Evolutionary conservation across 2,113 vertebrate genomes (phyloP).

Genomic region (Tichodroma muraria): DNA sequence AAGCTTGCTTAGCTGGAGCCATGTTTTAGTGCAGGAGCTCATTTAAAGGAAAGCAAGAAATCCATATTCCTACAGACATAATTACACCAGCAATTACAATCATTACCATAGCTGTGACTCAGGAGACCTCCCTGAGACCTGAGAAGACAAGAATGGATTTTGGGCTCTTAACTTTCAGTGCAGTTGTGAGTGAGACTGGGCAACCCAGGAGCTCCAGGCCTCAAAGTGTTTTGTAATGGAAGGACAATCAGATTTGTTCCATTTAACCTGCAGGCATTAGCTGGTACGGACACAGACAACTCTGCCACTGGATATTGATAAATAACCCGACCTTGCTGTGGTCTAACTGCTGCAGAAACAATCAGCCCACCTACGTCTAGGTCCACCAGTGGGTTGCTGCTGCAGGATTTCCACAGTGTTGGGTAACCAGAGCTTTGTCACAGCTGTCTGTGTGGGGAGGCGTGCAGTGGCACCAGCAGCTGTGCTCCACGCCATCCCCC

Average conservation of each 20-base stretch:
- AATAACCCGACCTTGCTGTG: neutral
- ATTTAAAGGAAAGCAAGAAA: neutral
- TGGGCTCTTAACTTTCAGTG: rapidly evolving
- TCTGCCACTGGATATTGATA: neutral
- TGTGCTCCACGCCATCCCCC: neutral
- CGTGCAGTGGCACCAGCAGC: neutral
- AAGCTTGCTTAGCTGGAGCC: neutral
- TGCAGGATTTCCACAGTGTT: neutral
- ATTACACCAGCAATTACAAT: neutral
- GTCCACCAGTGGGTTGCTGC: neutral
- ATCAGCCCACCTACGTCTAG: neutral
- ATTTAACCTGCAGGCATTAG: neutral
- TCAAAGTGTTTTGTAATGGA: neutral
- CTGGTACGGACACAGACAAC: neutral
- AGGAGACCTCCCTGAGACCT: neutral
- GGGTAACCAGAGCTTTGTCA: neutral
- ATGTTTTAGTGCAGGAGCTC: neutral
- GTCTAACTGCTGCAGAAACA: neutral
- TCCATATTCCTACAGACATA: neutral
- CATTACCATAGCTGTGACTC: neutral
- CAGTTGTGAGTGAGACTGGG: rapidly evolving
- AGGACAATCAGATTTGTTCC: neutral
- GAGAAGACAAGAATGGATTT: neutral
- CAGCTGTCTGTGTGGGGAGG: neutral
- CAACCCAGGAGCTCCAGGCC: neutral